A percentile compares a stretch with the other conserved stretches of the same genome.
These are phyloP conservation scores for Syrista parreyssii DNA, from an alignment of 2,888 invertebrate genomes.

Conservation along the genomic window DNA sequence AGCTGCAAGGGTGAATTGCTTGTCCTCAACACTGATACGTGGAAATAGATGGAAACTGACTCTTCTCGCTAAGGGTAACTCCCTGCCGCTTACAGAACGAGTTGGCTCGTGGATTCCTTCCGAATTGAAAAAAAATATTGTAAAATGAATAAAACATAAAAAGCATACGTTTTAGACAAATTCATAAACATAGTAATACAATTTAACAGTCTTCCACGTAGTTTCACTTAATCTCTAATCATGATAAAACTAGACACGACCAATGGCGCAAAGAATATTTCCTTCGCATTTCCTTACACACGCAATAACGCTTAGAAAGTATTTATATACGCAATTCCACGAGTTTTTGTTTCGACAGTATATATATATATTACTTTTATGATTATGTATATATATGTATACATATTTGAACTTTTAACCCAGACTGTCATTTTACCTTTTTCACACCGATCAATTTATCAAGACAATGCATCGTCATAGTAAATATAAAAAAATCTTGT, in stretches of 20 bases:
- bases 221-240: background rate
- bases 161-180: background rate
- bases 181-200: background rate
- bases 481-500: background rate
- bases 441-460: background rate
- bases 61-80: constrained; percentile 77
- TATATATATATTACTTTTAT: background rate
- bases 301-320: background rate
- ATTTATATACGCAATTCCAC: background rate
- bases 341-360: background rate
- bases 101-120: constrained; percentile 77
- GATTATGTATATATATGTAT: background rate
- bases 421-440: background rate
- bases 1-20: constrained; percentile 78
- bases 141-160: background rate
- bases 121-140: constrained; percentile 27
- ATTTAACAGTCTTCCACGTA: background rate
- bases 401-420: background rate
- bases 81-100: constrained; percentile 72
- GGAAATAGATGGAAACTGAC: constrained; percentile 79
- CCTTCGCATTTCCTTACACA: background rate
- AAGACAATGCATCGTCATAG: background rate
- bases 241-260: background rate
- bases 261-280: background rate
- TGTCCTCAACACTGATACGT: constrained; percentile 77